Evolutionary conservation across 2,888 invertebrate species (phyloP).

Genomic region (Stratiomys singularior): DNA sequence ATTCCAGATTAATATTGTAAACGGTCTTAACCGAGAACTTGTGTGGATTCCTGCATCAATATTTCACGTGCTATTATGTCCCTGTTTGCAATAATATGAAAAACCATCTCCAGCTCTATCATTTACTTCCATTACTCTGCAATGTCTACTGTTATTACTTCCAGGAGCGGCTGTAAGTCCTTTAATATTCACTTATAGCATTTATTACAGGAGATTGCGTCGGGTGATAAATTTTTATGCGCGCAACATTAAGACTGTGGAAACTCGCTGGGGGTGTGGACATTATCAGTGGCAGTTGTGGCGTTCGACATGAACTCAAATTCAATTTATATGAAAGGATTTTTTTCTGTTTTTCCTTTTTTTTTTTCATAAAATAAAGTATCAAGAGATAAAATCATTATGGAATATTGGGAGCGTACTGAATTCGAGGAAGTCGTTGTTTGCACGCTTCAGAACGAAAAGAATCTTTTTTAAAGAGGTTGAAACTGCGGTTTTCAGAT

Average conservation of each 20-base stretch:
- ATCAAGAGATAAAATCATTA: too few relatives aligned
- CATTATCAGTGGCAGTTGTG: too few relatives aligned
- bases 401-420: too few relatives aligned
- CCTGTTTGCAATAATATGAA: background rate
- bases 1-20: background rate
- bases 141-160: background rate
- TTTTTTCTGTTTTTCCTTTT: too few relatives aligned
- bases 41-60: background rate
- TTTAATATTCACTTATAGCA: constrained; percentile 8
- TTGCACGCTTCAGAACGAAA: too few relatives aligned
- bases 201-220: background rate
- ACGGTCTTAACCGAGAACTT: background rate
- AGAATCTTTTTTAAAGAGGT: too few relatives aligned
- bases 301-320: too few relatives aligned
- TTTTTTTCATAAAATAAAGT: too few relatives aligned
- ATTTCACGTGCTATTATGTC: background rate
- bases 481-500: too few relatives aligned
- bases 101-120: background rate
- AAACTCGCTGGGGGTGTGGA: background rate
- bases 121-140: background rate
- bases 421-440: too few relatives aligned
- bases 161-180: background rate
- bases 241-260: background rate
- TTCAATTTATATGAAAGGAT: too few relatives aligned
- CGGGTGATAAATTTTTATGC: constrained; percentile 1